Conservation (phyloP, 1,140 invertebrate species). For the Pseudobourletiella spinata region DNA sequence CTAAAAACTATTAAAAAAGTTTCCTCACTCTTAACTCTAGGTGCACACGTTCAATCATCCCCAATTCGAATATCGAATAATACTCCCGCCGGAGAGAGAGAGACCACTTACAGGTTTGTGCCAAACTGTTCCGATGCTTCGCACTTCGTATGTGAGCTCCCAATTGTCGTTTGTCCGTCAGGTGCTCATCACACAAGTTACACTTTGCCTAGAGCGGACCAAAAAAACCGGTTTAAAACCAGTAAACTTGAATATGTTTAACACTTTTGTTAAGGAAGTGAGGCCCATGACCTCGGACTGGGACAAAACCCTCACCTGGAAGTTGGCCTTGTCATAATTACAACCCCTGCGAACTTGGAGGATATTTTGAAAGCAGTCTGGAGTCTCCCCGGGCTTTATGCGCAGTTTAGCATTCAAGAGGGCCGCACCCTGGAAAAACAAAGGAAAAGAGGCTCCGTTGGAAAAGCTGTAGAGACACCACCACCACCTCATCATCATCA, state of each 20-base stretch:
- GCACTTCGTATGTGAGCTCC: constrained; percentile 17
- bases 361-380: constrained; percentile 20
- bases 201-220: constrained; percentile 29
- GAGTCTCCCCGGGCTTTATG: neutral
- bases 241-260: too few species aligned
- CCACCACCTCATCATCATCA: too few species aligned
- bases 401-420: constrained; percentile 12
- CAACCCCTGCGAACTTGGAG: constrained; percentile 21
- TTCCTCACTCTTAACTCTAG: too few species aligned
- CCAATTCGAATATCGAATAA: too few species aligned
- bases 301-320: constrained; percentile 27
- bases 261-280: too few species aligned
- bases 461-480: too few species aligned
- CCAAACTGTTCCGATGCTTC: constrained; percentile 18
- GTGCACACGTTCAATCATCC: too few species aligned
- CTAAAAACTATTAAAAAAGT: too few species aligned
- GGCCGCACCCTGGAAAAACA: constrained; percentile 21
- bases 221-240: neutral
- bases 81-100: too few species aligned
- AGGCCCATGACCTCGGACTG: too few species aligned
- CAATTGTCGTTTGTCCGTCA: constrained; percentile 14
- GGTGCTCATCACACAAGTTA: constrained; percentile 18
- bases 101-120: constrained; percentile 26
- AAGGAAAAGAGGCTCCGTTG: too few species aligned
- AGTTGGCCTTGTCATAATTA: constrained; percentile 23